These are phyloP conservation scores for Vulpes ferrilata DNA, from an alignment of 2,113 vertebrate genomes.

Conservation along the genomic window DNA sequence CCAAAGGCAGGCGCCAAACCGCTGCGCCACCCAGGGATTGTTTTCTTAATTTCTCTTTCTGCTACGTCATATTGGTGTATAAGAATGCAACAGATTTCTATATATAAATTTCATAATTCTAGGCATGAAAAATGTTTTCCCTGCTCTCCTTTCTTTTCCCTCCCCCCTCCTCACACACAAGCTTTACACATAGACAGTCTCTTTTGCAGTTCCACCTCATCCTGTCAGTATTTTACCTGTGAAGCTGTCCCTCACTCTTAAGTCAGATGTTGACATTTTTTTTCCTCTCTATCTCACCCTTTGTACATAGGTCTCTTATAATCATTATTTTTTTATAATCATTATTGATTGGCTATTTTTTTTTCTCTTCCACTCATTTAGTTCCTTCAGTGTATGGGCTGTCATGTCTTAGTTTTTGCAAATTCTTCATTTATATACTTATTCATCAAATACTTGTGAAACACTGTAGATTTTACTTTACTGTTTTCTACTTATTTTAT, in stretches of 20 bases:
- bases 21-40: not conserved
- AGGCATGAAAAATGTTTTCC: conserved; percentile 1
- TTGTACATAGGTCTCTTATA: not conserved
- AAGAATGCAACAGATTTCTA: not conserved
- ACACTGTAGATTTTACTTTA: not conserved
- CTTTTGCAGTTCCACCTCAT: not conserved
- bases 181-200: not conserved
- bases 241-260: not conserved
- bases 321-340: not conserved
- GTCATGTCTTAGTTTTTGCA: not conserved
- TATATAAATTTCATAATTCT: not conserved
- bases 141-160: not conserved
- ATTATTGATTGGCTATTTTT: not conserved
- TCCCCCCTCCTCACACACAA: not conserved
- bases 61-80: not conserved
- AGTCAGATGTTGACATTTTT: not conserved
- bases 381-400: not conserved
- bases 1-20: no score
- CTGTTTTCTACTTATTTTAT: not conserved
- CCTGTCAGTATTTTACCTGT: not conserved
- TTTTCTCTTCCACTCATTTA: not conserved
- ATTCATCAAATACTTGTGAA: conserved; percentile 1
- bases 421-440: not conserved
- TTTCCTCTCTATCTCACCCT: not conserved
- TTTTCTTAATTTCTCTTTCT: not conserved